Conservation (phyloP, 1,140 invertebrate genomes). For the Heterodera carotae region DNA sequence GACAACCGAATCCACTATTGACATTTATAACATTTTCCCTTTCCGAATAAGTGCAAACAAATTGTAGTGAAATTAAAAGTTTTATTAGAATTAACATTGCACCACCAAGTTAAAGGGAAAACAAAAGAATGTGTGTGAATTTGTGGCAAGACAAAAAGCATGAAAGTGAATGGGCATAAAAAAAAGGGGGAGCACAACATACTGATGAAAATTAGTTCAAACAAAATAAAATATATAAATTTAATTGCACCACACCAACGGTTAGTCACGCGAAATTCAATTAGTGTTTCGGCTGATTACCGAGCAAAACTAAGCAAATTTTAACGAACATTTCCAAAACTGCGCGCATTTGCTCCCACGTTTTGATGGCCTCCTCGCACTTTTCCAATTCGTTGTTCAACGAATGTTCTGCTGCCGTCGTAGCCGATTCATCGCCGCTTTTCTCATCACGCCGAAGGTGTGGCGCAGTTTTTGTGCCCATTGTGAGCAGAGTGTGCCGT, state of each 20-base stretch:
- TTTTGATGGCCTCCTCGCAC: slow-evolving; percentile 93
- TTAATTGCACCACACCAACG: neutral
- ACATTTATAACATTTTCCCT: too few species aligned
- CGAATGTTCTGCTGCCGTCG: slow-evolving; percentile 76
- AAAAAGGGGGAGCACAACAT: neutral
- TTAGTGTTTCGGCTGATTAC: too few species aligned
- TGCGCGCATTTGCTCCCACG: slow-evolving; percentile 93
- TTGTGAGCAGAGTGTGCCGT: neutral
- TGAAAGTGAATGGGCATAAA: too few species aligned
- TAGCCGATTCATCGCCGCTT: slow-evolving; percentile 69
- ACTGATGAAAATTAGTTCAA: slow-evolving; percentile 12
- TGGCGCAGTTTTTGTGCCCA: slow-evolving; percentile 74
- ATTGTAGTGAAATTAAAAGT: too few species aligned
- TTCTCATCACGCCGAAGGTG: slow-evolving; percentile 79
- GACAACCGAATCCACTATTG: too few species aligned
- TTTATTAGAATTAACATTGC: too few species aligned
- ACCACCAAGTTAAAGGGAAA: too few species aligned
- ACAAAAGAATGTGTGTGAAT: too few species aligned
- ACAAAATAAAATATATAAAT: too few species aligned
- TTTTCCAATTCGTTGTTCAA: slow-evolving; percentile 74
- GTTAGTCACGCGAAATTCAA: slow-evolving; percentile 2
- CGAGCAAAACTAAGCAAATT: neutral
- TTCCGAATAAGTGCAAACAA: too few species aligned
- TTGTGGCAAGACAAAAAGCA: too few species aligned
- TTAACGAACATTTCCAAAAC: slow-evolving; percentile 91